Evolutionary conservation across 1,140 invertebrate species (phyloP).

Genomic region (Papilio dardanus): DNA sequence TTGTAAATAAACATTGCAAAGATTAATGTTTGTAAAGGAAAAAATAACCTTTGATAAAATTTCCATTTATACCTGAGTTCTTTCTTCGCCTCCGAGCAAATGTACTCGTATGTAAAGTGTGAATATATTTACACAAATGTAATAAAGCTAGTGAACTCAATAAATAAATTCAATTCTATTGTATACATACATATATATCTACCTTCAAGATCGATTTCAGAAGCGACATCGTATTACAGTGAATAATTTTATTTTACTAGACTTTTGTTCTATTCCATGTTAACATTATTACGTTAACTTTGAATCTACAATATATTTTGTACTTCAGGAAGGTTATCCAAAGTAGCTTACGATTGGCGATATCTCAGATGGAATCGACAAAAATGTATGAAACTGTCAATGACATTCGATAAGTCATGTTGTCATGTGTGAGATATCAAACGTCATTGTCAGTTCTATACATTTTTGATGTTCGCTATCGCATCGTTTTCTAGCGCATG

Average conservation of each 20-base stretch:
- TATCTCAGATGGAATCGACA: too few relatives aligned
- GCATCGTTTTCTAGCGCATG: too few relatives aligned
- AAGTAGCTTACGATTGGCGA: too few relatives aligned
- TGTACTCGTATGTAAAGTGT: conserved; percentile 20
- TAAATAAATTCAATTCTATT: not conserved
- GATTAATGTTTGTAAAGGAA: not conserved
- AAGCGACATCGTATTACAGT: not conserved
- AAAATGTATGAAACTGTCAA: too few relatives aligned
- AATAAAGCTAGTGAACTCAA: conserved; percentile 6
- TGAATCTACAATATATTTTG: too few relatives aligned
- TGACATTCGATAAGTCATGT: too few relatives aligned
- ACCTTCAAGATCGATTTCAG: not conserved
- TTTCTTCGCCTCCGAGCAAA: not conserved
- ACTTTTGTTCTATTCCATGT: not conserved
- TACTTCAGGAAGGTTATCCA: too few relatives aligned
- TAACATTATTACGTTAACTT: too few relatives aligned
- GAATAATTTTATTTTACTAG: not conserved
- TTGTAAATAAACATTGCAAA: not conserved
- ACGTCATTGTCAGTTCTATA: too few relatives aligned
- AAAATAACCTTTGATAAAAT: conserved; percentile 1
- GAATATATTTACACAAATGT: conserved; percentile 21
- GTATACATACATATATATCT: not conserved
- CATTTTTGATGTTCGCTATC: too few relatives aligned
- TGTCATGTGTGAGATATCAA: too few relatives aligned
- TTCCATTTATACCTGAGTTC: not conserved